Conservation (phyloP, 2,113 vertebrate genomes). For the Nicator chloris region DNA sequence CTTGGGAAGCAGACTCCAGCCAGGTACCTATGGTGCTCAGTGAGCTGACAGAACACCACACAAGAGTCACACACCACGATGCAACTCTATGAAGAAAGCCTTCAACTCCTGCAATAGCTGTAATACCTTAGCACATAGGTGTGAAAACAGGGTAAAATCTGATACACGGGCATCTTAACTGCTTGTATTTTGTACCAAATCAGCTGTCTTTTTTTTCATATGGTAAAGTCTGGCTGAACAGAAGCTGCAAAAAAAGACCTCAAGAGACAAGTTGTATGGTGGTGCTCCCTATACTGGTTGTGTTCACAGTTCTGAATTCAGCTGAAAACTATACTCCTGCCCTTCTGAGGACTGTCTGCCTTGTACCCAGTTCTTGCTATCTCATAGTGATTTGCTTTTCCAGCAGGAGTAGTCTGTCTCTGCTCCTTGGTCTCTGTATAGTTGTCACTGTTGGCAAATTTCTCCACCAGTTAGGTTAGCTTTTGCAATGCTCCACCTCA, state of each 20-base stretch:
- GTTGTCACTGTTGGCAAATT: not conserved
- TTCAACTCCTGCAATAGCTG: not conserved
- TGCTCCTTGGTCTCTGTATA: not conserved
- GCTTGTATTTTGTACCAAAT: not conserved
- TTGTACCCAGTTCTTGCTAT: not conserved
- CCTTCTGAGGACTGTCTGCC: not conserved
- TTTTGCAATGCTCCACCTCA: not conserved
- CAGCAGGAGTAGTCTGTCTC: not conserved
- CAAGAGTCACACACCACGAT: not conserved
- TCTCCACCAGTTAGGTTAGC: not conserved
- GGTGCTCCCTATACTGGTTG: not conserved
- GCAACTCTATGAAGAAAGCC: not conserved
- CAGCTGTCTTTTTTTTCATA: not conserved
- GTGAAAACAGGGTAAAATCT: not conserved
- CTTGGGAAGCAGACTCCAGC: not conserved
- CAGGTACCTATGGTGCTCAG: rapidly evolving
- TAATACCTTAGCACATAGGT: not conserved
- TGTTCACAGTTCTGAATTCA: not conserved
- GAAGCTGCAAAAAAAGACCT: not conserved
- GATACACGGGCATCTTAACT: not conserved
- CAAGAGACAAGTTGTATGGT: not conserved
- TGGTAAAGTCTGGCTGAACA: not conserved
- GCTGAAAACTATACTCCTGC: not conserved
- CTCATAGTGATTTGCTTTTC: not conserved
- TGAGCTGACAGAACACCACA: not conserved